Percentiles rank a stretch among this genome's conserved stretches.
phyloP scores from a whole-genome alignment of 2,888 invertebrate species.

The Oeneis ivallda region DNA sequence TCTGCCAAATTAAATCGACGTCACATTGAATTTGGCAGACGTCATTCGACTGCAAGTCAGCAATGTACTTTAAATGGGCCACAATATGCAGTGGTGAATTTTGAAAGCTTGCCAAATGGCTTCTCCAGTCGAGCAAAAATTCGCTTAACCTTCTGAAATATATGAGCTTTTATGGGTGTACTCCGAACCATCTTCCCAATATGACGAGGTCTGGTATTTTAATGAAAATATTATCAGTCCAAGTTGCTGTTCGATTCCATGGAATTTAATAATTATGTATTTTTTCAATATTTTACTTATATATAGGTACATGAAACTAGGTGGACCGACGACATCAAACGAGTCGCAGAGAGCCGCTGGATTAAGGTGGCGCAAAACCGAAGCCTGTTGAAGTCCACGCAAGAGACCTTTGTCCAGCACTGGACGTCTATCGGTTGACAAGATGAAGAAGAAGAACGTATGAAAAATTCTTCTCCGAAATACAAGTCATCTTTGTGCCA shows the following conservation, averaged over 20 bases:
- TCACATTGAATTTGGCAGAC: constrained; percentile 33
- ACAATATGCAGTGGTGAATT: constrained; percentile 35
- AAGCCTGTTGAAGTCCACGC: too few relatives aligned
- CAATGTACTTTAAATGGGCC: constrained; percentile 33
- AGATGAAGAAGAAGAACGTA: too few relatives aligned
- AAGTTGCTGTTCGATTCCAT: not conserved
- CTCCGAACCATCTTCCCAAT: constrained; percentile 16
- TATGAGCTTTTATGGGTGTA: constrained; percentile 32
- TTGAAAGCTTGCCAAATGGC: constrained; percentile 40
- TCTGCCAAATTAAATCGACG: constrained; percentile 20
- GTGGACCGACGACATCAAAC: too few relatives aligned
- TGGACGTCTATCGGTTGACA: too few relatives aligned
- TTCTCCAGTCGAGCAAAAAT: constrained; percentile 35
- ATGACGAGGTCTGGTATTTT: not conserved
- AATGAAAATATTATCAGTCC: not conserved
- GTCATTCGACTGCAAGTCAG: constrained; percentile 34
- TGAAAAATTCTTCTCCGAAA: too few relatives aligned
- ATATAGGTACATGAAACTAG: too few relatives aligned
- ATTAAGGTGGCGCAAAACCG: too few relatives aligned
- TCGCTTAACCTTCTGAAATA: constrained; percentile 35
- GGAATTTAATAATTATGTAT: not conserved
- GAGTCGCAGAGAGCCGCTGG: too few relatives aligned
- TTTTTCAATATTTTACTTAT: too few relatives aligned
- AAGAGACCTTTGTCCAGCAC: too few relatives aligned
- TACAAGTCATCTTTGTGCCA: too few relatives aligned